Base-by-base conservation (phyloP, 2,113 vertebrate genomes). In the Gobio gobio region DNA sequence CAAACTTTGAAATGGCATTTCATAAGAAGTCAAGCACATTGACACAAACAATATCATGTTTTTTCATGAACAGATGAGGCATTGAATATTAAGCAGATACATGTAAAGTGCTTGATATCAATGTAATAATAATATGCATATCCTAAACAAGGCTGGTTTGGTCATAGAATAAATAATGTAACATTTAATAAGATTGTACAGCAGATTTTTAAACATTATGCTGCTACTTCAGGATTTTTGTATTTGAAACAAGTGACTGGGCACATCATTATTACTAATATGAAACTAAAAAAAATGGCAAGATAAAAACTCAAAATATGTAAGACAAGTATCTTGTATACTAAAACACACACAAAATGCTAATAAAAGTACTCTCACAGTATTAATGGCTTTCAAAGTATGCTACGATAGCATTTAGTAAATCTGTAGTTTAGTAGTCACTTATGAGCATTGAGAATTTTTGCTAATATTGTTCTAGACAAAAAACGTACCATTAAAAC, bases 401-500 rank as follows among this genome's bases (percentile, higher is more conserved):
- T 45, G 56, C 14, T 29, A 29, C 2, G 29, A 54, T 43, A 43
- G 10, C 18, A 73, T n/a, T 9, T 4, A 61, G 29, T 68, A 56
- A 20, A 22, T 20, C 8, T 4, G 51, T 33, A 26, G 2, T 76
- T 76, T 29, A 76, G 49, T 54, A 54, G 49, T 76, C 45, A 29
- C 49, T 75, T 26, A 72, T 40, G 14, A 68, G 14, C 29, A 68
- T 40, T 54, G 14, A 36, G n/a, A 29, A 16, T 58, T 51, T 43
- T 66, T 54, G 29, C 22, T 73, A 80, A 8, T 20, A 45, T 22
- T 64, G 51, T 40, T 54, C 5, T 82, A 59, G 45, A 58, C 82
- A 59, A 12, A 73, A 14, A 82, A 10, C 29, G 87, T 20, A n/a
- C 24, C 73, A 54, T 40, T 83, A 74, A 80, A 88, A 66, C 66